These are phyloP conservation scores for Silurus lanzhouensis DNA, from an alignment of 2,797 vertebrate species.

Conservation along the genomic window DNA sequence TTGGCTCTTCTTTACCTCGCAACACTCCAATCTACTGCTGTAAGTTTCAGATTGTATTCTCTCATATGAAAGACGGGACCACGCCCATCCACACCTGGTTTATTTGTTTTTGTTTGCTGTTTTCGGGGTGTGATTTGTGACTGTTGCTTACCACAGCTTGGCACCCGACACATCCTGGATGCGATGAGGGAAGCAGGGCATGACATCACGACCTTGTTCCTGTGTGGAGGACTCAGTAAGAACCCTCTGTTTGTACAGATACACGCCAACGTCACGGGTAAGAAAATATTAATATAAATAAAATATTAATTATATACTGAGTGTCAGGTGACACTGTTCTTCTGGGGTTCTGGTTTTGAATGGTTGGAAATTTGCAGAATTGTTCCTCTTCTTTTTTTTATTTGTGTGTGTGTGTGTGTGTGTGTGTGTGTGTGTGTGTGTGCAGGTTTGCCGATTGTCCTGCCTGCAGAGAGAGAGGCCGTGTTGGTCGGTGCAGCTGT, in stretches of 20 bases:
- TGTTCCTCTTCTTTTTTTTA: background rate
- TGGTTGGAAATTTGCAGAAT: background rate
- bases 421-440: background rate
- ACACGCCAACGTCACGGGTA: conserved; percentile 90
- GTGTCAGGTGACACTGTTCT: background rate
- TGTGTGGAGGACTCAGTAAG: conserved; percentile 95
- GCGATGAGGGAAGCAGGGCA: conserved; percentile 86
- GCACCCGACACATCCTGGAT: conserved; percentile 90
- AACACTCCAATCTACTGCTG: conserved; percentile 89
- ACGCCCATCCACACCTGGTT: no score
- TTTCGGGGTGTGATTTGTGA: conserved; percentile 7
- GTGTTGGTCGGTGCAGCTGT: conserved; percentile 90
- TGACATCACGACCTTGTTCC: conserved; percentile 83
- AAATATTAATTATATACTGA: background rate
- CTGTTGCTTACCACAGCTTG: conserved; percentile 77
- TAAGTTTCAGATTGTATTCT: conserved; percentile 70
- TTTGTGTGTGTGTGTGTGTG: background rate
- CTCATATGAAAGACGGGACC: background rate
- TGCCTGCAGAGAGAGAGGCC: conserved; percentile 89
- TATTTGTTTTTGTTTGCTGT: background rate
- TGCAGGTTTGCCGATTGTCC: conserved; percentile 85
- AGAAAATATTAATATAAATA: background rate
- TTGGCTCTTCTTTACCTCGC: conserved; percentile 92
- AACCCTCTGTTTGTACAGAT: conserved; percentile 90
- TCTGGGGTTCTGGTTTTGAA: background rate